Evolutionary conservation across 2,797 vertebrate species (phyloP), one percentile per base, ranked within the genome.

Genomic region (Danio choprae): DNA sequence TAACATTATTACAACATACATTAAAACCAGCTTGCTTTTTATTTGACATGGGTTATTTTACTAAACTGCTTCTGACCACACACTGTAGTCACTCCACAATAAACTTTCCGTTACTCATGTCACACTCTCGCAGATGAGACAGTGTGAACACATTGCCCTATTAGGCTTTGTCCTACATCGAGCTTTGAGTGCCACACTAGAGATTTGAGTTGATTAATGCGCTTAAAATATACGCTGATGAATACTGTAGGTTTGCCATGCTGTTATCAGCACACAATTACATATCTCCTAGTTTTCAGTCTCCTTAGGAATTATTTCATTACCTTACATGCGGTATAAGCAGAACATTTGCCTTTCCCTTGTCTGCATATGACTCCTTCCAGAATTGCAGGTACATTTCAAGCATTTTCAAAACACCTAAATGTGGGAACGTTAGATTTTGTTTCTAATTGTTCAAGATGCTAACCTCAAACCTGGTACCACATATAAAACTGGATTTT

Each of bases 151-250:
- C 55, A 69, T 81, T 81, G 43, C 77, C 55, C 64, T 65, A 44
- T 79, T 50, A 80, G 74, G 69, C 76, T 73, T 63, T 81, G 80
- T 55, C 74, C 75, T 81, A 82, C 68, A 50, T 71, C 78, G 71
- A 16, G 13, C 82, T 81, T 68, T 78, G 74, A 85, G 84, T 87
- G 81, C 74, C 80, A 73, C 68, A 62, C 73, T 69, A 74, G 68
- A 85, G 87, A 85, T 64, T 70, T 85, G 63, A 74, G 76, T 88
- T 82, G 80, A 55, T 75, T 60, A 87, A 77, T 38, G 9, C 10
- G 7, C 40, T 48, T 60, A 75, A 76, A 74, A 68, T 64, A 70
- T 51, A 43, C 62, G 16, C 58, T 53, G 73, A 68, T 46, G 51
- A 74, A 68, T 55, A 80, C 60, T 58, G 67, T 63, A 38, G 62